Evolutionary conservation across 2,113 vertebrate genomes (phyloP).

Genomic region (Hypanus sabinus): DNA sequence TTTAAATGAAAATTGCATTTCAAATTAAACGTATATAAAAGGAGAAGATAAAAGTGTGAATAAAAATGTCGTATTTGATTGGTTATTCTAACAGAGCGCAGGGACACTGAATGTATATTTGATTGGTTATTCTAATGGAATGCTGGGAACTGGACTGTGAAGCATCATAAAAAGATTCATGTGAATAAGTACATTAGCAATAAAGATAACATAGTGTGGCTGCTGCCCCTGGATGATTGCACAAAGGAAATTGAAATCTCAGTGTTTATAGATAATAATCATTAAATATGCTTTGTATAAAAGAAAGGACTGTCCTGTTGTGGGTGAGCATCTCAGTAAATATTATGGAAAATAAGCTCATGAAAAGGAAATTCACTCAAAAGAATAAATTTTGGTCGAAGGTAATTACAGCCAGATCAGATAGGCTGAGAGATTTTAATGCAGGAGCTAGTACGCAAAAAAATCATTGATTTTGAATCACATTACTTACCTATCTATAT

Average conservation of each 20-base stretch:
- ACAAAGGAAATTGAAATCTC: constrained; percentile 38
- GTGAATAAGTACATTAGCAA: constrained; percentile 37
- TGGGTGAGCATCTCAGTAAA: constrained; percentile 24
- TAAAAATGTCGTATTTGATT: neutral
- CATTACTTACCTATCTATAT: neutral
- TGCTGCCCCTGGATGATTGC: constrained; percentile 36
- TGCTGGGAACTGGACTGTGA: constrained; percentile 2
- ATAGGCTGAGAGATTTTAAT: constrained; percentile 21
- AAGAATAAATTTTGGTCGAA: constrained; percentile 31
- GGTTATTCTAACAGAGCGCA: constrained; percentile 16
- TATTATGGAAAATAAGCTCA: constrained; percentile 35
- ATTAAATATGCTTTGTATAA: constrained; percentile 38
- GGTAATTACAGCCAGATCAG: constrained; percentile 18
- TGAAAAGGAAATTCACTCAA: constrained; percentile 31
- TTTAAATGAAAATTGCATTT: neutral
- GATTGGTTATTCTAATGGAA: constrained; percentile 33
- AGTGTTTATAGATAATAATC: constrained; percentile 38
- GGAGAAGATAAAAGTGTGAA: neutral
- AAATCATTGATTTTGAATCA: constrained; percentile 24
- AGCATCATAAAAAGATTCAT: constrained; percentile 37
- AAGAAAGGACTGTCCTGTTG: constrained; percentile 10
- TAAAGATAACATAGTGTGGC: constrained; percentile 31
- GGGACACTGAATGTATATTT: constrained; percentile 15
- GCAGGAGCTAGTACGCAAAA: neutral
- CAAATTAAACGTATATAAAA: neutral